Evolutionary conservation across 2,888 invertebrate genomes (phyloP).

Genomic region (Athetis lepigone): DNA sequence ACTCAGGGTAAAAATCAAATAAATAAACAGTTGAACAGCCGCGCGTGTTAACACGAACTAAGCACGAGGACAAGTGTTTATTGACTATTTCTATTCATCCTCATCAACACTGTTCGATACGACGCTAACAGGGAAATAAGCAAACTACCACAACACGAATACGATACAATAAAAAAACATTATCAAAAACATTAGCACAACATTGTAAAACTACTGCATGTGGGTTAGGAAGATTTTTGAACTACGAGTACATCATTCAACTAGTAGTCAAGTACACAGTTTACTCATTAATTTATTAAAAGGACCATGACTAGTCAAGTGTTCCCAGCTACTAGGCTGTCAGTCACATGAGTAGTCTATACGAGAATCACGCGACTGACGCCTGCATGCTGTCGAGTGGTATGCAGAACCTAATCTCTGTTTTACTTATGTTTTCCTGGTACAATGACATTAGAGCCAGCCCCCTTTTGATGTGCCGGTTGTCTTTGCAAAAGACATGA

Average conservation of each 20-base stretch:
- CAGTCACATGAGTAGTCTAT: slow-evolving; percentile 35
- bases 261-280: too few relatives aligned
- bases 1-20: background rate
- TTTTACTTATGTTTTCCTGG: slow-evolving; percentile 38
- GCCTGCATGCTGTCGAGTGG: slow-evolving; percentile 1
- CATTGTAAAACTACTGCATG: background rate
- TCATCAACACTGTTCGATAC: slow-evolving; percentile 3
- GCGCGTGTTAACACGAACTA: background rate
- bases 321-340: slow-evolving; percentile 6
- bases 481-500: background rate
- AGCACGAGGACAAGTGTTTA: slow-evolving; percentile 11
- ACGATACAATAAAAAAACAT: slow-evolving; percentile 2
- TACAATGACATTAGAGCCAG: slow-evolving; percentile 22
- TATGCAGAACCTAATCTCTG: slow-evolving; percentile 8
- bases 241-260: background rate
- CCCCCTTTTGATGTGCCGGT: background rate
- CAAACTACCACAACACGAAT: background rate
- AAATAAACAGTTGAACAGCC: background rate
- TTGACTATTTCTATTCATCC: slow-evolving; percentile 15
- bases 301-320: slow-evolving; percentile 1
- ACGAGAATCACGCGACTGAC: slow-evolving; percentile 21
- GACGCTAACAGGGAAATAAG: slow-evolving; percentile 15
- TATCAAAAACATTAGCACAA: slow-evolving; percentile 14
- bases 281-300: slow-evolving; percentile 29
- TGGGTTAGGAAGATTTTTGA: background rate